Evolutionary conservation across 2,888 invertebrate species (phyloP).

Genomic region (Torymus tubicola): DNA sequence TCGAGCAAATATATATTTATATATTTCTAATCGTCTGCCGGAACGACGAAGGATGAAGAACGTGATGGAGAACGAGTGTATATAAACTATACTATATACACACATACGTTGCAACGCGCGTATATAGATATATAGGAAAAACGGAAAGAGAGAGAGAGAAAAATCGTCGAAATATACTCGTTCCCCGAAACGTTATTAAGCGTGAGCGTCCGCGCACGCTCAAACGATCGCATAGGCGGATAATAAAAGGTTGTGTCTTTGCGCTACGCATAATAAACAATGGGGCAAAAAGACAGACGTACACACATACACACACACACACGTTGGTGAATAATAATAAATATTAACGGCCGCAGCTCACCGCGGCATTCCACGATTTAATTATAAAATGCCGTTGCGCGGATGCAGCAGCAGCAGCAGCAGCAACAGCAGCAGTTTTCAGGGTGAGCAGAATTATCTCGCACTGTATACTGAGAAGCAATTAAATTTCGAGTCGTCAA

Average conservation of each 20-base stretch:
- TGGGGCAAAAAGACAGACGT: slow-evolving; percentile 28
- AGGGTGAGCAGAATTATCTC: slow-evolving; percentile 38
- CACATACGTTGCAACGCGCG: too few relatives aligned
- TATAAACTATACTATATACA: too few relatives aligned
- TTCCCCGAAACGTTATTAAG: slow-evolving; percentile 37
- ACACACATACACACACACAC: neutral
- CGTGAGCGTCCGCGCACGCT: neutral
- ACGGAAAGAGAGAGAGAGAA: too few relatives aligned
- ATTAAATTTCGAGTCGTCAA: slow-evolving; percentile 48
- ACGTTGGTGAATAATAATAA: slow-evolving; percentile 39
- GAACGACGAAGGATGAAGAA: too few relatives aligned
- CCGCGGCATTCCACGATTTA: slow-evolving; percentile 41
- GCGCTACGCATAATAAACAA: slow-evolving; percentile 36
- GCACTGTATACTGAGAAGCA: slow-evolving; percentile 41
- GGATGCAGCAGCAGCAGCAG: neutral
- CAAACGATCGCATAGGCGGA: neutral
- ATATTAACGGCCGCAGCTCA: slow-evolving; percentile 40
- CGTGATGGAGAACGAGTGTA: too few relatives aligned
- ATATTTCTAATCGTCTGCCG: slow-evolving; percentile 34
- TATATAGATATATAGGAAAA: too few relatives aligned
- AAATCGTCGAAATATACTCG: neutral
- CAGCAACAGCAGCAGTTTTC: neutral
- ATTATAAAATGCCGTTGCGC: slow-evolving; percentile 41
- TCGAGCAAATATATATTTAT: slow-evolving; percentile 1
- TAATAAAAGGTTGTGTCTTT: slow-evolving; percentile 46